Evolutionary conservation across 2,797 vertebrate genomes (phyloP), one percentile per base, ranked within the genome.

Genomic region (Amniataba percoides): DNA sequence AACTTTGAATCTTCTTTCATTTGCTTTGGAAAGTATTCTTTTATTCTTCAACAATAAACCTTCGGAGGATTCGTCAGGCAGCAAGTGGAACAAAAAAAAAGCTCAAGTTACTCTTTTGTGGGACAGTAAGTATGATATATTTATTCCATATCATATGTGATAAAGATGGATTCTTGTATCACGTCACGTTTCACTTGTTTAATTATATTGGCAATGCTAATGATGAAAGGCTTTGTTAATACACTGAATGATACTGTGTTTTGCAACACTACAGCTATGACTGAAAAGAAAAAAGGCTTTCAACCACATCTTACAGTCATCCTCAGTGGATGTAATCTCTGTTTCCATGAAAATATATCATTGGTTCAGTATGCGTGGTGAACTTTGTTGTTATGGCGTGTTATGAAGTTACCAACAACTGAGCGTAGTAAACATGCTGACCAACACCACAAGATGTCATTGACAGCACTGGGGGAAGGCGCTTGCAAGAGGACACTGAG

Each of bases 1-100:
- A 65, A 55, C 13, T 12, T 34, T 77, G n/a, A 42, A 53, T 53
- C 16, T 13, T 31, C 27, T 39, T 52, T 45, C 2, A 59, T 60
- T 78, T 53, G 39, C 19, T 57, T 63, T 71, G 60, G 19, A 51
- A 62, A 70, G 14, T 36, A 49, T 55, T 14, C 7, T 51, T 51
- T 49, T 49, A n/a, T 21, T 49, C 43, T 11, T 21, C 10, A 21
- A 77, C 19, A 43, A 43, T 23, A 63, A 52, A 66, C 2, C 48
- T 49, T 25, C 16, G 58, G 36, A 51, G 56, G 36, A 75, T 63
- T 52, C 21, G 58, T 42, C 12, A 31, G 45, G 55, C 46, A 34
- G 7, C 11, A 52, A 21, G 1, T 39, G 27, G 14, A 67, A n/a
- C 51, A 51, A 45, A 62, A 36, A 31, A 31, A 7, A 3, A 6